These are phyloP conservation scores for Aphelinus atriplicis DNA, from an alignment of 1,140 invertebrate species.

Conservation along the genomic window DNA sequence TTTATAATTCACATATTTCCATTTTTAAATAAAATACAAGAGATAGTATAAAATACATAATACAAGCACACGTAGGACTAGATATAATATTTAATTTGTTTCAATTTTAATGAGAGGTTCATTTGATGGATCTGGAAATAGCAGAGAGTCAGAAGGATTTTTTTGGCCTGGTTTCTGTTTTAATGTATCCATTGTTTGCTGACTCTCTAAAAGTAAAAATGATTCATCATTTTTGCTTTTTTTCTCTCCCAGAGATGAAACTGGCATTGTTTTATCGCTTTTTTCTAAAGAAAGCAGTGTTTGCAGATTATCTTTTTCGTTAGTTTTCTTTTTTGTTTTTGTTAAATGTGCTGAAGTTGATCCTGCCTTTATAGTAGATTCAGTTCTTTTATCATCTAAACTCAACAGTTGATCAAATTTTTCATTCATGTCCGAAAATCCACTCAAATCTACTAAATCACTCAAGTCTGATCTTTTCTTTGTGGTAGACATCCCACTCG, in stretches of 20 bases:
- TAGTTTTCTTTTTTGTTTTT: conserved; percentile 10
- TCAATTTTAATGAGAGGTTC: conserved; percentile 36
- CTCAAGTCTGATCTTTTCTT: conserved; percentile 12
- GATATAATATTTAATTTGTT: conserved; percentile 29
- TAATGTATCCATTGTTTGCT: conserved; percentile 5
- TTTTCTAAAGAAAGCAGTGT: conserved; percentile 10
- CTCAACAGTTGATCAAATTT: conserved; percentile 34
- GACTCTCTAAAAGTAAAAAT: neutral
- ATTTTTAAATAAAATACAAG: conserved; percentile 36
- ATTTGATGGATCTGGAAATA: conserved; percentile 24
- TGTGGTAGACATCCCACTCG: neutral
- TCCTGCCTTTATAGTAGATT: too few species aligned
- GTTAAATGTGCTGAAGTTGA: neutral
- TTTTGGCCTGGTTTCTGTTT: neutral
- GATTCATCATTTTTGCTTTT: neutral
- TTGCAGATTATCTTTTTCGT: neutral
- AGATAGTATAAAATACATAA: conserved; percentile 28
- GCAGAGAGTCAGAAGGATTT: conserved; percentile 15
- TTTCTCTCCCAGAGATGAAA: too few species aligned
- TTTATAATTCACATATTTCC: conserved; percentile 12
- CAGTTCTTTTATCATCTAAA: conserved; percentile 7
- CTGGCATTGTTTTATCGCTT: neutral
- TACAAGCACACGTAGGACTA: neutral
- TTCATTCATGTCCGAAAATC: conserved; percentile 47
- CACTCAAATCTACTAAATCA: conserved; percentile 37